Base-by-base conservation (phyloP, 2,888 invertebrate genomes). In the Chymomyza fuscimana region DNA sequence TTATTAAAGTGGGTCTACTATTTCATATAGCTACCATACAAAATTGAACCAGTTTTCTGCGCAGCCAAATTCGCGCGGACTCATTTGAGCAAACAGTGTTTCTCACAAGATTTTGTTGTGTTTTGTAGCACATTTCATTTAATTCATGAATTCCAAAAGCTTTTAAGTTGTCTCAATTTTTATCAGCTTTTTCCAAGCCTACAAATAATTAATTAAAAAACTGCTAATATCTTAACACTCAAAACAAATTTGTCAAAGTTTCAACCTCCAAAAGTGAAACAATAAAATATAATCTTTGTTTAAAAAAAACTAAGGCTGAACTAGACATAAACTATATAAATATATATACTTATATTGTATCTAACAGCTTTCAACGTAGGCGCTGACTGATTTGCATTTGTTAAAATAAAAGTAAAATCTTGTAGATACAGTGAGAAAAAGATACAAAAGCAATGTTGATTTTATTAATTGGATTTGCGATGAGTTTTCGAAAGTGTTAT, bases 391-490 rank as follows among this genome's bases (percentile, higher is more conserved):
- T 77, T 74, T 84, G 82, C 76, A 84, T 78, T 84, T 76, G 74
- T 69, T 88, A 74, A 81, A 79, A 79, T 67, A 74, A 84, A 74
- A 32, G 32, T 68, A 67, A 63, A 52, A 74, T 56, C 32, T 32
- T 32, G 9, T 32, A 52, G 68, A 63, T 59, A 63, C 65, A 40
- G 40, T 32, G 12, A 19, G 63, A 12, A 54, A 15, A 29, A 52
- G 51, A 63, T 4, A 25, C 19, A 51, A 22, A 76, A 65, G 72
- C 70, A 80, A 84, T 84, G 78, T 88, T 85, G 85, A 87, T 82
- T 85, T 87, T 87, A 88, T 87, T 85, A 85, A 85, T 85, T 85
- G 84, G 87, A 88, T 87, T 88, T 82, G 73, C 68, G 76, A 15
- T 74, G n/a, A 50, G 36, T 40, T 69, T 73, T 74, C 61, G 81